These are phyloP conservation scores for Spea hammondii DNA, from an alignment of 2,797 vertebrate species.

Conservation along the genomic window DNA sequence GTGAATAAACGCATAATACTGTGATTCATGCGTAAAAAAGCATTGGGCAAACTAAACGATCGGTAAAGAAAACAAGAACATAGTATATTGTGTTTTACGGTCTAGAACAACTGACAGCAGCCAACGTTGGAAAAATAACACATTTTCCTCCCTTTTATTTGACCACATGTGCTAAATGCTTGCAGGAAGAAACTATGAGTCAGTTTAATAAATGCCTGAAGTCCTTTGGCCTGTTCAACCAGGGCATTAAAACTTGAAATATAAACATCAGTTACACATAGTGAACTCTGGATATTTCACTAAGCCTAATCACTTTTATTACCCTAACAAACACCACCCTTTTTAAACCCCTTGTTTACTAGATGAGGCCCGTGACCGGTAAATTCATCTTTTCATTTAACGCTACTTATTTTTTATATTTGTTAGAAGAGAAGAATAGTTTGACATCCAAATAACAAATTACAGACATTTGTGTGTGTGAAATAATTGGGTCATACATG, in stretches of 20 bases:
- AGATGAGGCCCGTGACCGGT: background rate
- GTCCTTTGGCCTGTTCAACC: background rate
- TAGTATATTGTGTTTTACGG: too few relatives aligned
- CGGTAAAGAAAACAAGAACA: background rate
- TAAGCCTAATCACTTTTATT: constrained; percentile 16
- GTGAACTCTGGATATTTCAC: constrained; percentile 45
- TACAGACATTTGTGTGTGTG: too few relatives aligned
- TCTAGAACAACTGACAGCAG: too few relatives aligned
- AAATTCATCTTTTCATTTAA: too few relatives aligned
- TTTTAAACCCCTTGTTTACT: constrained; percentile 2
- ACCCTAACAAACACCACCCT: constrained; percentile 4
- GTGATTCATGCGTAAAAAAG: background rate
- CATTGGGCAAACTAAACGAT: constrained; percentile 12
- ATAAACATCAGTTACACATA: background rate
- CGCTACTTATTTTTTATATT: too few relatives aligned
- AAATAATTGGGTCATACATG: too few relatives aligned
- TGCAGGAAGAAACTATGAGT: background rate
- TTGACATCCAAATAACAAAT: too few relatives aligned
- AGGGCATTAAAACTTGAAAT: background rate
- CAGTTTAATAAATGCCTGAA: background rate
- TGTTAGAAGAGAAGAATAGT: too few relatives aligned
- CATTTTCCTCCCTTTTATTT: background rate
- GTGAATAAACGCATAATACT: constrained; percentile 18
- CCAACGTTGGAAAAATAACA: too few relatives aligned
- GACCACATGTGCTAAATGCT: background rate